These are phyloP conservation scores for Epinephelus fuscoguttatus DNA, from an alignment of 2,113 vertebrate species.

Conservation along the genomic window DNA sequence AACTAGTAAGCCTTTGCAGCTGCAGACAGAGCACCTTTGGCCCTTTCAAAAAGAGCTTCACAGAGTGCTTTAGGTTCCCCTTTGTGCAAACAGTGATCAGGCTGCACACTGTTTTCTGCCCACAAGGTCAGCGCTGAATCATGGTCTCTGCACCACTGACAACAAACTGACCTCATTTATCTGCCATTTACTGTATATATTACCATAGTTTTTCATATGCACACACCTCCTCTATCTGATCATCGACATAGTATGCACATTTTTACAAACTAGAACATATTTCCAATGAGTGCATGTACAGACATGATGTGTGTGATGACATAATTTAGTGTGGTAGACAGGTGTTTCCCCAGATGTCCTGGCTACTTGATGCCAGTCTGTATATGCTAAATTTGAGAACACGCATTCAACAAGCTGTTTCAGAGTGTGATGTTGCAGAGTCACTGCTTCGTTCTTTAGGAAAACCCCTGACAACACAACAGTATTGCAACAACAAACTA, in stretches of 20 bases:
- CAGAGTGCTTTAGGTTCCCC: background rate
- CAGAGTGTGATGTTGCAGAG: background rate
- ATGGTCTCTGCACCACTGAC: background rate
- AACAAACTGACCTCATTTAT: background rate
- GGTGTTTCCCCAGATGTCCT: background rate
- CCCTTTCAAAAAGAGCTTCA: background rate
- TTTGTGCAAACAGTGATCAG: constrained; percentile 1
- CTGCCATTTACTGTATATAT: background rate
- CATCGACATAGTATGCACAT: background rate
- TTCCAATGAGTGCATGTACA: background rate
- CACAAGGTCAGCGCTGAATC: background rate
- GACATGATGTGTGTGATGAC: background rate
- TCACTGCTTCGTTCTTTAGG: background rate
- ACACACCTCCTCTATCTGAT: background rate
- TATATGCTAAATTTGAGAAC: background rate
- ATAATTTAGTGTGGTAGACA: background rate
- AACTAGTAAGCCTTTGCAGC: background rate
- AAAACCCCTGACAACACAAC: background rate
- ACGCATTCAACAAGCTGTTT: background rate
- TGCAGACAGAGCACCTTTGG: background rate
- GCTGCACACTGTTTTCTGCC: too few relatives aligned
- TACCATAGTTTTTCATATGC: background rate
- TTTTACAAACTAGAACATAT: background rate
- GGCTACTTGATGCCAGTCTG: background rate
- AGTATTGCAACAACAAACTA: background rate